Percentiles rank a stretch among this genome's conserved stretches.
Evolutionary conservation across 2,888 invertebrate species (phyloP).

Genomic region (Callyntrura guangdongensis): DNA sequence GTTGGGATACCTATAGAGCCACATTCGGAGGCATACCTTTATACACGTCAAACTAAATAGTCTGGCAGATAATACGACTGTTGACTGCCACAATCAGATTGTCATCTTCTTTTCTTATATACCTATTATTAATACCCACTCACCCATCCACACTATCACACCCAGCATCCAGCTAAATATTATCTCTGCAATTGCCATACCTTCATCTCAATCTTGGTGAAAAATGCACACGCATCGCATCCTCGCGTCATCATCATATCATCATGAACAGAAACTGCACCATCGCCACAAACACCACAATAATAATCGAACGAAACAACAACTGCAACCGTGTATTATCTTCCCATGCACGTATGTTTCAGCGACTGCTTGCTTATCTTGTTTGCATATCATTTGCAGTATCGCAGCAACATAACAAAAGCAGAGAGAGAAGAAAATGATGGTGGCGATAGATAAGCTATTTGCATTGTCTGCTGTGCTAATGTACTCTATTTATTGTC

Average conservation of each 20-base stretch:
- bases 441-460: slow-evolving; percentile 45
- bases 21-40: not conserved
- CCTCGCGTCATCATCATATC: slow-evolving; percentile 36
- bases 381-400: slow-evolving; percentile 45
- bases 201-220: not conserved
- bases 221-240: slow-evolving; percentile 41
- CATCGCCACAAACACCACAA: slow-evolving; percentile 9
- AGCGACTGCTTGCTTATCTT: slow-evolving; percentile 42
- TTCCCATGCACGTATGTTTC: slow-evolving; percentile 53
- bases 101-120: slow-evolving; percentile 55
- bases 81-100: slow-evolving; percentile 10
- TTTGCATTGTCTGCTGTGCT: slow-evolving; percentile 45
- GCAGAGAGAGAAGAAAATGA: slow-evolving; percentile 24
- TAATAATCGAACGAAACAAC: not conserved
- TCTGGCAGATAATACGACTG: not conserved
- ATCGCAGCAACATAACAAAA: slow-evolving; percentile 24
- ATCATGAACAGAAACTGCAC: slow-evolving; percentile 30
- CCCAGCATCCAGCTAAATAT: slow-evolving; percentile 24
- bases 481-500: slow-evolving; percentile 68
- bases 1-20: slow-evolving; percentile 18
- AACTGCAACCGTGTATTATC: slow-evolving; percentile 49
- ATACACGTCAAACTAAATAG: not conserved
- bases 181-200: not conserved
- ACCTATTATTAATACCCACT: slow-evolving; percentile 10
- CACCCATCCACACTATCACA: slow-evolving; percentile 43